Percentiles rank a stretch among this genome's conserved stretches.
These are phyloP conservation scores for Ailuropoda melanoleuca DNA, from an alignment of 2,113 vertebrate genomes.

Conservation along the genomic window DNA sequence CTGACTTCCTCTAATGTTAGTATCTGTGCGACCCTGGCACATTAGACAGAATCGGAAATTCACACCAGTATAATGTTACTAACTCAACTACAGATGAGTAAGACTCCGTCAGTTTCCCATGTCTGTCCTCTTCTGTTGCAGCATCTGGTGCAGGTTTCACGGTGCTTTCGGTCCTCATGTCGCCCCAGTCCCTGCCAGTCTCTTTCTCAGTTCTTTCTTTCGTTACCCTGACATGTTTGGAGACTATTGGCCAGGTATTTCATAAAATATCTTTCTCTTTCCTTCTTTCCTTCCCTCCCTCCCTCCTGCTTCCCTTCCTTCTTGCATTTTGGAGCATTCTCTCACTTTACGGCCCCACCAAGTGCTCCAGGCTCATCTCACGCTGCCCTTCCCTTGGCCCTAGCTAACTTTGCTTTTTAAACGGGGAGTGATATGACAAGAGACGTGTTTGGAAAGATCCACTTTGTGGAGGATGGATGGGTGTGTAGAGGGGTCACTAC, in stretches of 20 bases:
- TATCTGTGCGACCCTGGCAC: accelerated
- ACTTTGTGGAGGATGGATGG: background rate
- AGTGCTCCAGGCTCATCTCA: background rate
- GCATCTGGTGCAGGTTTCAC: background rate
- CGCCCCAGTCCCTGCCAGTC: background rate
- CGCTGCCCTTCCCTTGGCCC: background rate
- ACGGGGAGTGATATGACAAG: background rate
- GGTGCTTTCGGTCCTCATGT: accelerated
- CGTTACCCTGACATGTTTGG: no score
- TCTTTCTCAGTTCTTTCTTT: background rate
- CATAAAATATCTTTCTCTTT: background rate
- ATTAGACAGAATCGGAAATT: background rate
- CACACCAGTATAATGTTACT: no score
- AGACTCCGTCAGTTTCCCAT: background rate
- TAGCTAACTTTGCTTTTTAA: background rate
- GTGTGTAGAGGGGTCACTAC: background rate
- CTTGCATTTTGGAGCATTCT: background rate
- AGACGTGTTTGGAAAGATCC: background rate
- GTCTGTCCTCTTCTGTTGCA: background rate
- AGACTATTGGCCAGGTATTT: background rate
- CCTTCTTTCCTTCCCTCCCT: no score
- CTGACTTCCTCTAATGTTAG: background rate
- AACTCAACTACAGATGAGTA: background rate
- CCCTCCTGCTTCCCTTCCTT: no score
- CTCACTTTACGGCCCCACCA: background rate